Evolutionary conservation across 2,797 vertebrate genomes (phyloP).

Genomic region (Fratercula arctica): DNA sequence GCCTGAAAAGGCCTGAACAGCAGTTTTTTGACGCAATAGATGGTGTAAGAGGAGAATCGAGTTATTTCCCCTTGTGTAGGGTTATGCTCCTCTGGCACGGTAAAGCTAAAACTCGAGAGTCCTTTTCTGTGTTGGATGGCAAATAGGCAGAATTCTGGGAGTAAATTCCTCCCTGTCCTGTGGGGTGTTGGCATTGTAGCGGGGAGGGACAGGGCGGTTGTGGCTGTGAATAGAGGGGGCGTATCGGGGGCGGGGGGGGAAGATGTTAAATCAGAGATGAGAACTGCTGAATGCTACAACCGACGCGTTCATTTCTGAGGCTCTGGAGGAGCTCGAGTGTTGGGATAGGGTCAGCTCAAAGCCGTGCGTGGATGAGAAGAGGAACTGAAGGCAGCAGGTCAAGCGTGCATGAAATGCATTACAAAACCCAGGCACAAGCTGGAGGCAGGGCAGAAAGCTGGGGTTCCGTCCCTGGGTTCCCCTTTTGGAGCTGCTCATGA

Average conservation of each 20-base stretch:
- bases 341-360: not conserved
- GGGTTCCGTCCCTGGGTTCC: not conserved
- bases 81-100: not conserved
- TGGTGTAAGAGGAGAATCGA: not conserved
- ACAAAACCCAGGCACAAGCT: not conserved
- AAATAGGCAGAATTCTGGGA: not conserved
- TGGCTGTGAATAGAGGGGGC: not conserved
- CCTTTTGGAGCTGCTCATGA: accelerated
- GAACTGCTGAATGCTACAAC: not conserved
- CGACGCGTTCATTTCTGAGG: not conserved
- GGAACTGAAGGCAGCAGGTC: slow-evolving; percentile 23
- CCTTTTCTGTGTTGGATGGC: not conserved
- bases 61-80: not conserved
- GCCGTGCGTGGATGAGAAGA: not conserved
- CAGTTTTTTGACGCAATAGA: not conserved
- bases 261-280: not conserved
- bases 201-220: accelerated
- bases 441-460: not conserved
- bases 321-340: accelerated
- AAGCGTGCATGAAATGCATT: not conserved
- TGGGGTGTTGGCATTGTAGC: accelerated
- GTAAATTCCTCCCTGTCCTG: not conserved
- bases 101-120: not conserved
- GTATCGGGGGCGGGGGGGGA: too few relatives aligned
- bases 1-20: not conserved